Base-by-base conservation (phyloP, 2,113 vertebrate genomes). In the Otocyon megalotis region DNA sequence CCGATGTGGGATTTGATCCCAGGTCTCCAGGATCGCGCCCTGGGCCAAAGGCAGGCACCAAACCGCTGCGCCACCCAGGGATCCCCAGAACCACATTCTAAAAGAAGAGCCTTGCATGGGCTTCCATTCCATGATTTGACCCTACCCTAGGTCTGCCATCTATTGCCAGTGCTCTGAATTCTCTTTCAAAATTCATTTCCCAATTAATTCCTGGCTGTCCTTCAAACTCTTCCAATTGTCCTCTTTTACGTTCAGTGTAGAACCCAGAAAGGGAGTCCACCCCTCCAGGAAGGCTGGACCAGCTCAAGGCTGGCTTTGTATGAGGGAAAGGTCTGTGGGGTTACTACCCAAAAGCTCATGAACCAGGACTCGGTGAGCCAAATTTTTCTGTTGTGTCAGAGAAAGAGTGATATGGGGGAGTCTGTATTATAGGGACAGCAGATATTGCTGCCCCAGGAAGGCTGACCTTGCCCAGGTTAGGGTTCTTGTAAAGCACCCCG, bases 401-500 rank as follows among this genome's bases (percentile, higher is more conserved):
- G 83, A 37, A 83, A 87, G 58, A 12, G 30, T 48, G 37, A 76
- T 83, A 17, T 83, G 56, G 35, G 37, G 69, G 82, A 88, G 12
- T 8, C 82, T 84, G 6, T 53, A 71, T 54, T 54, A 43, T 65
- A 69, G 89, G 53, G 32, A 6, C 19, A 65, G 83, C 60, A 80
- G 28, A 32, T 0, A 0, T 19, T 43, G 19, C 62, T 17, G 8
- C 28, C 72, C 67, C 74, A 43, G 76, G 6, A 53, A 87, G 71
- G 48, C 48, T 69, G n/a, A 24, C n/a, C 37, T 58, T n/a, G 35
- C 76, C 54, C 8, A 8, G 72, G 24, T 48, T 35, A 56, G 30
- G 58, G 95, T 98, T 98, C 94, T 95, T 97, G 88, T 90, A 98
- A 97, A 93, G 96, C 53, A 10, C 0, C 19, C 32, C 62, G 22